phyloP scores from a whole-genome alignment of 2,888 invertebrate genomes.

The Venustoraphidia nigricollis region DNA sequence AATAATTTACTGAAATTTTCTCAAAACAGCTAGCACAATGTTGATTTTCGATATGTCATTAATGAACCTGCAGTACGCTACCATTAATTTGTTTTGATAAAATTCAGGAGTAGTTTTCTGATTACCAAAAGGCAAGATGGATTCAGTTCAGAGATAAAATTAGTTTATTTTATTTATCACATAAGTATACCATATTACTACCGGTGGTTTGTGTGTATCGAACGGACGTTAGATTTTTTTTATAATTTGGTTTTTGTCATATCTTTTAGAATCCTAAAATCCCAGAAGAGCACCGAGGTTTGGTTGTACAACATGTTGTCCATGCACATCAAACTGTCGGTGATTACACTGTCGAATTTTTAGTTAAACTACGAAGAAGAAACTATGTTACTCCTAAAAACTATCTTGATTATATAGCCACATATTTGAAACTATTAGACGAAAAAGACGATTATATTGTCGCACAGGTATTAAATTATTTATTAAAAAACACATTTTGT shows the following conservation, averaged over 20 bases:
- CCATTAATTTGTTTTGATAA: too few species aligned
- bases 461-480: slow-evolving; percentile 26
- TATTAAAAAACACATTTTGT: background rate
- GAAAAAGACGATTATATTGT: slow-evolving; percentile 48
- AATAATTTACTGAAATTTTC: too few species aligned
- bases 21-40: too few species aligned
- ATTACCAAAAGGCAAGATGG: too few species aligned
- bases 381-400: slow-evolving; percentile 89
- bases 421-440: slow-evolving; percentile 59
- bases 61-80: too few species aligned
- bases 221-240: background rate
- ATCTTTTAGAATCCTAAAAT: slow-evolving; percentile 43
- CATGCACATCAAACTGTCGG: slow-evolving; percentile 67
- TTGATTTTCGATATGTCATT: too few species aligned
- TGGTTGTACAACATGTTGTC: slow-evolving; percentile 71
- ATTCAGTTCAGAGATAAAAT: too few species aligned
- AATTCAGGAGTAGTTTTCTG: too few species aligned
- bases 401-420: slow-evolving; percentile 73
- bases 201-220: slow-evolving; percentile 4
- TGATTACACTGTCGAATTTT: slow-evolving; percentile 55
- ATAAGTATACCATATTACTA: background rate
- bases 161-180: too few species aligned
- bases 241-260: background rate
- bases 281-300: slow-evolving; percentile 46
- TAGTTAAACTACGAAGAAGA: slow-evolving; percentile 54